Evolutionary conservation across 2,797 vertebrate species (phyloP).

Genomic region (Spinibarbus caldwelli): DNA sequence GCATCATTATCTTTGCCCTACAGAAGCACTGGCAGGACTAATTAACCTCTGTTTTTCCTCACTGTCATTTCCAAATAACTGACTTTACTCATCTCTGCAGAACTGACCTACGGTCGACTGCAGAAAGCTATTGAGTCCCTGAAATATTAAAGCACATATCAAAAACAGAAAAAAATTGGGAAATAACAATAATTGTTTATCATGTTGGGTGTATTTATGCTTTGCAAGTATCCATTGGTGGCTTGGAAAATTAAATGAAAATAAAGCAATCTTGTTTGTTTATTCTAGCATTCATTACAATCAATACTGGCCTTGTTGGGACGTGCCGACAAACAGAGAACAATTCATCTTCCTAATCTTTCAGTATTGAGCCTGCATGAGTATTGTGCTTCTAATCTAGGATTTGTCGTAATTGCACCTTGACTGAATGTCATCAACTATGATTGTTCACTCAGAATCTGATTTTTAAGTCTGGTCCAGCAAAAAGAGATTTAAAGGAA

Average conservation of each 20-base stretch:
- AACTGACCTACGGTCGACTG: neutral
- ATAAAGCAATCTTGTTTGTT: neutral
- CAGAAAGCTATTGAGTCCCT: neutral
- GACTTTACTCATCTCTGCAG: neutral
- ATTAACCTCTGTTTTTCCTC: neutral
- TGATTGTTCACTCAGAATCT: conserved; percentile 7
- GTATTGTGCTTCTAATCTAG: neutral
- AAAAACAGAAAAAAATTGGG: neutral
- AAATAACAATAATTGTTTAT: neutral
- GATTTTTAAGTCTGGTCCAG: neutral
- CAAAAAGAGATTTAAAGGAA: conserved; percentile 14
- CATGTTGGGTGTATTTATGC: neutral
- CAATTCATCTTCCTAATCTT: neutral
- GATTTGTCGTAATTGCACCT: conserved; percentile 3
- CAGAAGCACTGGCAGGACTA: neutral
- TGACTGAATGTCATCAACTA: neutral
- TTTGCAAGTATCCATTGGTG: neutral
- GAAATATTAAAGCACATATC: conserved; percentile 5
- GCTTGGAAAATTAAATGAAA: conserved; percentile 12
- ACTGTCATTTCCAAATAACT: neutral
- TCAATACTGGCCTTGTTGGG: neutral
- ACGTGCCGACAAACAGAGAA: neutral
- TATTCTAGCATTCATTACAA: neutral
- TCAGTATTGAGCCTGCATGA: neutral
- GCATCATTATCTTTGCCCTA: neutral